Base-by-base conservation (phyloP, 1,140 invertebrate species). In the Anastatus disparis region DNA sequence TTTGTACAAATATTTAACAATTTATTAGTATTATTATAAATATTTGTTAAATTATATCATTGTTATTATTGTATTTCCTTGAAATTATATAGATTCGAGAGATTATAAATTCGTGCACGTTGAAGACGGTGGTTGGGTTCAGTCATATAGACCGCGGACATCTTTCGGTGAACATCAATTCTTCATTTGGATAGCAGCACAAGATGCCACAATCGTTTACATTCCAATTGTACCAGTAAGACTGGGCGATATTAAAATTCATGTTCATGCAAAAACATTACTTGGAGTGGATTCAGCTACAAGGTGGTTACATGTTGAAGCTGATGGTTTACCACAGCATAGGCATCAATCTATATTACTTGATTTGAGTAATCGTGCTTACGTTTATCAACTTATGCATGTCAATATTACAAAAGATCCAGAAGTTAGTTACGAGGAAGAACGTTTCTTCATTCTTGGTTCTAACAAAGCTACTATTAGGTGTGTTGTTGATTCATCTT, bases 51-150 rank as follows among this genome's bases (percentile, higher is more conserved):
- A n/a, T n/a, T n/a, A n/a, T n/a, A n/a, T n/a, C n/a, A n/a, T n/a
- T n/a, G n/a, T n/a, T n/a, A n/a, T n/a, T n/a, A n/a, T n/a, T n/a
- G n/a, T n/a, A n/a, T n/a, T n/a, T n/a, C n/a, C n/a, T n/a, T n/a
- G n/a, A n/a, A n/a, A n/a, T n/a, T n/a, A n/a, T 35, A 7, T 12
- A n/a, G 90, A 90, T n/a, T 96, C 95, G 17, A 88, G 88, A 0
- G 90, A 96, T 78, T 98, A 97, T 82, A 95, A 96, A 85, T 98
- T 97, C 80, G 94, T 99, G 12, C 93, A 97, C 74, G 96, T 99
- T 1, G 96, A 97, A 81, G 91, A 94, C 74, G 90, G 95, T 80
- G 96, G 96, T 55, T 92, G 94, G 68, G 95, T 93, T 0, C 87
- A 90, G 0, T 93, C 93, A 0, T 96, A 96, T 79, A 92, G 92